Percentiles rank a stretch among this genome's conserved stretches.
Evolutionary conservation across 2,797 vertebrate genomes (phyloP).

Genomic region (Acropternis orthonyx): DNA sequence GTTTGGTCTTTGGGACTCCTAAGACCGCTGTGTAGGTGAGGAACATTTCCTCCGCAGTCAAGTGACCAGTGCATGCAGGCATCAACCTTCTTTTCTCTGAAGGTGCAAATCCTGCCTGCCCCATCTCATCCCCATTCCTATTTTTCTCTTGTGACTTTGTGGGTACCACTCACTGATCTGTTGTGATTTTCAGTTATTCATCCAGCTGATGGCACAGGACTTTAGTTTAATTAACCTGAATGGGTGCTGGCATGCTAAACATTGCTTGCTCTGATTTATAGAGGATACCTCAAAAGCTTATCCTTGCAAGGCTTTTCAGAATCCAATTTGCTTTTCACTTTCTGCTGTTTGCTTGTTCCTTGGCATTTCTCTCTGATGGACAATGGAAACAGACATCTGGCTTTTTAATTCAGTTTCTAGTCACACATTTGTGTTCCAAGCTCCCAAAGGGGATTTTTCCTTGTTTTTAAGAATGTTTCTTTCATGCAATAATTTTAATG

Average conservation of each 20-base stretch:
- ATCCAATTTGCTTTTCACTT: slow-evolving; percentile 23
- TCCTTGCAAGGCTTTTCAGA: slow-evolving; percentile 32
- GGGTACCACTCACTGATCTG: not conserved
- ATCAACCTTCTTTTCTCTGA: not conserved
- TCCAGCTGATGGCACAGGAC: not conserved
- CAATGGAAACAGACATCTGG: not conserved
- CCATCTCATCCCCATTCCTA: accelerated
- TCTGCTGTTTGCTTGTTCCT: not conserved
- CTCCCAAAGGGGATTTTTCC: not conserved
- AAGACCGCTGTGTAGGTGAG: not conserved
- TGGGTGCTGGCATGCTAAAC: not conserved
- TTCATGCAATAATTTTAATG: not conserved
- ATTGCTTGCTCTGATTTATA: not conserved
- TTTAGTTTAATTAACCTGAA: not conserved
- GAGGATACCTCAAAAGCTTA: not conserved
- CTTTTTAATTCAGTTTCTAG: slow-evolving; percentile 23
- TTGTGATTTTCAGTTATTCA: not conserved
- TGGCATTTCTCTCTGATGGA: slow-evolving; percentile 9
- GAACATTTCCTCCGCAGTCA: not conserved
- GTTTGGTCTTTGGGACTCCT: not conserved
- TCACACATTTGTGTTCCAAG: not conserved
- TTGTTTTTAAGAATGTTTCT: not conserved
- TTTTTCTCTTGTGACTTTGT: not conserved
- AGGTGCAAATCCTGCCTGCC: not conserved
- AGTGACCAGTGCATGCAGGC: not conserved